Evolutionary conservation across 2,888 invertebrate species (phyloP).

Genomic region (Prostheceraeus crozeri): DNA sequence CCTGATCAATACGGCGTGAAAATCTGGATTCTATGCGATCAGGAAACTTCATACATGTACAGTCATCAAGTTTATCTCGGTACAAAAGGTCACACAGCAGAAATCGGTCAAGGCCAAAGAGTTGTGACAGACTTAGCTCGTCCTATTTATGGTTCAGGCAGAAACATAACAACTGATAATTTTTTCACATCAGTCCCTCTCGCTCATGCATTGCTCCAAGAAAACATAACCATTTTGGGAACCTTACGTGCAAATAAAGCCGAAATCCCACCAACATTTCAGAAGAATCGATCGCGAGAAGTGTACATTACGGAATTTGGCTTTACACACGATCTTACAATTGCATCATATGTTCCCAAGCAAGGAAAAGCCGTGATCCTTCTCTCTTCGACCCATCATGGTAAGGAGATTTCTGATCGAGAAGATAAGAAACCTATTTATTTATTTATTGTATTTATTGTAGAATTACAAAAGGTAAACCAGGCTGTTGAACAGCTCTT

Average conservation of each 20-base stretch:
- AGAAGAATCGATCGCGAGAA: neutral
- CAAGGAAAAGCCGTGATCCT: neutral
- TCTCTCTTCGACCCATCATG: slow-evolving; percentile 1
- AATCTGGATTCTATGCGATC: too few species aligned
- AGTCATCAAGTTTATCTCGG: slow-evolving; percentile 4
- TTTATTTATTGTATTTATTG: too few species aligned
- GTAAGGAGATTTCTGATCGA: neutral
- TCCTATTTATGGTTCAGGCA: neutral
- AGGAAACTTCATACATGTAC: neutral
- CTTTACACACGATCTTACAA: neutral
- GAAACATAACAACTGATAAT: slow-evolving; percentile 8
- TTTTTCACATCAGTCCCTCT: slow-evolving; percentile 15
- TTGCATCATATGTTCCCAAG: slow-evolving; percentile 1
- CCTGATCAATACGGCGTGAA: too few species aligned
- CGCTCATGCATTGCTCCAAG: neutral
- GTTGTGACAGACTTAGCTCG: neutral
- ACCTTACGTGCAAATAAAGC: neutral
- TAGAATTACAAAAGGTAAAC: too few species aligned
- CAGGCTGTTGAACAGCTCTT: too few species aligned
- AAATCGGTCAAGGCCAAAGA: neutral
- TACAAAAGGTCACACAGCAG: neutral
- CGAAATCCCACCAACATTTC: neutral
- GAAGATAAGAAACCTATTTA: neutral
- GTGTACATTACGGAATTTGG: neutral
- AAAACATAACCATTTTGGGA: neutral